Conservation (phyloP, 2,797 vertebrate species). For the Novumbra hubbsi region DNA sequence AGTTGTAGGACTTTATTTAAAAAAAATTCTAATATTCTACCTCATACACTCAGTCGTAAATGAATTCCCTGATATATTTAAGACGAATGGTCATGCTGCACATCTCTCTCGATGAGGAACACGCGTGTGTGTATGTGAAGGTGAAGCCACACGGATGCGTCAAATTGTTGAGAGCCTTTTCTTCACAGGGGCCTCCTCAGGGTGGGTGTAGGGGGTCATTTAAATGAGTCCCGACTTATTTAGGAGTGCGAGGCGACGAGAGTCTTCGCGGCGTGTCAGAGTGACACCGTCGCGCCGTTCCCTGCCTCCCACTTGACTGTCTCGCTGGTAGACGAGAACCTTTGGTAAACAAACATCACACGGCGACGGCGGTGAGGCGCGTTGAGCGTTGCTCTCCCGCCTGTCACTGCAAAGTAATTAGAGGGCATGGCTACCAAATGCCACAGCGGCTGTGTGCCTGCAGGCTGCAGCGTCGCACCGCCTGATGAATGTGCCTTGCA, state of each 20-base stretch:
- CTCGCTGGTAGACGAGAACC: slow-evolving; percentile 56
- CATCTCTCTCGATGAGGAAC: background rate
- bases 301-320: slow-evolving; percentile 59
- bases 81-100: background rate
- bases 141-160: background rate
- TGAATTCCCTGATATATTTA: too few species aligned
- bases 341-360: slow-evolving; percentile 56
- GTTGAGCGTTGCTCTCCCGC: slow-evolving; percentile 47
- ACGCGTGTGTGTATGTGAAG: background rate
- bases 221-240: slow-evolving; percentile 60
- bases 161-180: background rate
- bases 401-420: slow-evolving; percentile 65
- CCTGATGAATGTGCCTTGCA: slow-evolving; percentile 63
- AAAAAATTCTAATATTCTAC: too few species aligned
- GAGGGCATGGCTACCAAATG: slow-evolving; percentile 51
- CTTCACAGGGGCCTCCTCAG: slow-evolving; percentile 47
- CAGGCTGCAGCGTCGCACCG: slow-evolving; percentile 52
- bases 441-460: slow-evolving; percentile 49
- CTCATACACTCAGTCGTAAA: too few species aligned
- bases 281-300: slow-evolving; percentile 48
- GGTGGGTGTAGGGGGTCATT: slow-evolving; percentile 35
- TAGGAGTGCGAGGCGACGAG: slow-evolving; percentile 51
- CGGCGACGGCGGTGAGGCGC: slow-evolving; percentile 51
- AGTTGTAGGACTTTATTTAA: too few species aligned
- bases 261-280: slow-evolving; percentile 49